phyloP scores from a whole-genome alignment of 2,888 invertebrate species.

The Alloscopus bannaensis region DNA sequence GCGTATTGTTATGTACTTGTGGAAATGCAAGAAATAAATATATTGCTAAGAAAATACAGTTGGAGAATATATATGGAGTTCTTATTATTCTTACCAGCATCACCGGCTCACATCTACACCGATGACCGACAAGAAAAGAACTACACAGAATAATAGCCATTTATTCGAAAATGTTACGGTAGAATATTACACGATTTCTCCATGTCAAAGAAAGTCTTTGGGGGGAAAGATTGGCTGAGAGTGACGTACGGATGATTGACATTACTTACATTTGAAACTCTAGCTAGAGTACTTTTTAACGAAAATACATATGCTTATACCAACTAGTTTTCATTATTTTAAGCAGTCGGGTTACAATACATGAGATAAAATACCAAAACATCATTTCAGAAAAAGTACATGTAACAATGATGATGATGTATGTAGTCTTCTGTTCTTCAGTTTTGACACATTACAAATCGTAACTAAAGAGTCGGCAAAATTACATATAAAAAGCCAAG shows the following conservation, averaged over 20 bases:
- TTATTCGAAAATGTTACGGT: conserved; percentile 11
- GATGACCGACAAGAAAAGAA: conserved; percentile 38
- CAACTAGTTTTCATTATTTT: conserved; percentile 10
- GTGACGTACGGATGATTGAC: conserved; percentile 29
- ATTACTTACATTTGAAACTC: conserved; percentile 4
- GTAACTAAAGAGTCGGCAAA: conserved; percentile 34
- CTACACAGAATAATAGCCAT: conserved; percentile 19
- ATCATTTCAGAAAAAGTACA: conserved; percentile 27
- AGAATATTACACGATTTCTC: conserved; percentile 29
- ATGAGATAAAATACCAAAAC: conserved; percentile 52
- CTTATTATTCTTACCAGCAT: conserved; percentile 43
- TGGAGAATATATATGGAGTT: conserved; percentile 47
- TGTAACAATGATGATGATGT: conserved; percentile 31
- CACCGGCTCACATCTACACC: conserved; percentile 38
- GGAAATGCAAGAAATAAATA: conserved; percentile 2
- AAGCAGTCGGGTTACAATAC: conserved; percentile 47
- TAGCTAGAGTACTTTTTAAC: conserved; percentile 13
- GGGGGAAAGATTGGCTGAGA: conserved; percentile 37
- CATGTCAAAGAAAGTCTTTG: conserved; percentile 41
- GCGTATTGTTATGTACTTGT: background rate
- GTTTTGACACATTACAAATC: conserved; percentile 36
- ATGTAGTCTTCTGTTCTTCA: conserved; percentile 37
- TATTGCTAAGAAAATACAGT: conserved; percentile 3
- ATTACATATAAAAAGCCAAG: conserved; percentile 1
- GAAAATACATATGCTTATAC: conserved; percentile 27